Evolutionary conservation across 2,113 vertebrate species (phyloP), one percentile per base, ranked within the genome.

Genomic region (Pseudorasbora parva): DNA sequence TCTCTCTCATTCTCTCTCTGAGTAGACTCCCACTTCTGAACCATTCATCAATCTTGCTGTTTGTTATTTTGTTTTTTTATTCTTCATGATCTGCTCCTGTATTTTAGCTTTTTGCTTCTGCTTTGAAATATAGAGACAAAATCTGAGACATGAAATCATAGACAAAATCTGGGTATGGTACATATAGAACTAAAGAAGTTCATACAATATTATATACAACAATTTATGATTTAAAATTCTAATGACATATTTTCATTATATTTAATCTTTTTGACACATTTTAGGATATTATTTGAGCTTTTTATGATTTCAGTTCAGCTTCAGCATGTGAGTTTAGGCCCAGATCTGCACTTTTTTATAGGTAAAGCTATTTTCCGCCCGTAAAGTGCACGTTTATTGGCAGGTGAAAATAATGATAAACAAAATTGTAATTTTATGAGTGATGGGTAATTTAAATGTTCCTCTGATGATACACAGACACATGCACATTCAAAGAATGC

Each of bases 11-110:
- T 43, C 57, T 30, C 25, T 80, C 17, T 56, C 5, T 47, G 33
- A 59, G 75, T n/a, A 66, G 43, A 80, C 60, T 66, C 78, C 15
- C 78, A 80, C 78, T 80, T 51, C 37, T 78, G 57, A 62, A 45
- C 21, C 57, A 60, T 69, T 81, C 78, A 81, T 81, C 78, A 69
- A 68, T 81, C 27, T 81, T 81, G 78, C 43, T 23, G 78, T 81
- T 81, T 81, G 78, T 81, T 81, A 68, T 81, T 81, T 68, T 15
- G 62, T 47, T 69, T 49, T 81, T 59, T 54, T 81, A 69, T 69
- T 37, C 27, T 45, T 68, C 27, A 54, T 80, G 78, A 66, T 81
- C 62, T 68, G 45, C 43, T 81, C 9, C 47, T 68, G 57, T 19
- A 47, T 66, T 80, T 17, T 14, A 81, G 19, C 10, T 66, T 23